Conservation (phyloP, 2,113 vertebrate genomes). For the Podarcis muralis region DNA sequence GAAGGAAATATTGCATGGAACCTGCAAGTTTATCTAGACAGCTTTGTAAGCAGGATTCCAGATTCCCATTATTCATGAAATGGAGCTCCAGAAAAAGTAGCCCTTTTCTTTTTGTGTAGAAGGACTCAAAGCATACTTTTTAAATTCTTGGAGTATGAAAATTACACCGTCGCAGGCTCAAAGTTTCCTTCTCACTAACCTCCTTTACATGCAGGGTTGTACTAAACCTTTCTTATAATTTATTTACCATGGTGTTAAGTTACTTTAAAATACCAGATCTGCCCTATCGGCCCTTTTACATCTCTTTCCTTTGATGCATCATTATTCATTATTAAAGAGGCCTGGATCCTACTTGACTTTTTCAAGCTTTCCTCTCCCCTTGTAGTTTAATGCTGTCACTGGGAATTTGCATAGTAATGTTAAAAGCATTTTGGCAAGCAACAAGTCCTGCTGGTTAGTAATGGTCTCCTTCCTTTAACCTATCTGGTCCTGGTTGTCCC, state of each 20-base stretch:
- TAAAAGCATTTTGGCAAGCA: conserved; percentile 8
- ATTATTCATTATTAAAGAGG: conserved; percentile 67
- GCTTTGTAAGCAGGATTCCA: not conserved
- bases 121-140: not conserved
- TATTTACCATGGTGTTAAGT: conserved; percentile 62
- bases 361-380: not conserved
- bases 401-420: not conserved
- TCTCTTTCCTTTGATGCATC: conserved; percentile 46
- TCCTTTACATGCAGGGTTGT: conserved; percentile 37
- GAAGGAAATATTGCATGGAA: not conserved
- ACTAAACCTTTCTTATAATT: conserved; percentile 58
- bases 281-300: conserved; percentile 46
- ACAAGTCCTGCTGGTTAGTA: not conserved
- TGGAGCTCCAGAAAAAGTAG: not conserved
- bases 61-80: not conserved
- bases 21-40: too few relatives aligned
- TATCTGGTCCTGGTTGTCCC: not conserved
- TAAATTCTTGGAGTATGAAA: not conserved
- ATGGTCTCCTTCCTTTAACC: not conserved
- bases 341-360: conserved; percentile 31
- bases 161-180: not conserved
- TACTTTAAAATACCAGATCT: conserved; percentile 65
- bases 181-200: conserved; percentile 7
- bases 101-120: not conserved
- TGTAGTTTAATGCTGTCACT: not conserved